Base-by-base conservation (phyloP, 2,113 vertebrate species). In the Hydrochoerus hydrochaeris region DNA sequence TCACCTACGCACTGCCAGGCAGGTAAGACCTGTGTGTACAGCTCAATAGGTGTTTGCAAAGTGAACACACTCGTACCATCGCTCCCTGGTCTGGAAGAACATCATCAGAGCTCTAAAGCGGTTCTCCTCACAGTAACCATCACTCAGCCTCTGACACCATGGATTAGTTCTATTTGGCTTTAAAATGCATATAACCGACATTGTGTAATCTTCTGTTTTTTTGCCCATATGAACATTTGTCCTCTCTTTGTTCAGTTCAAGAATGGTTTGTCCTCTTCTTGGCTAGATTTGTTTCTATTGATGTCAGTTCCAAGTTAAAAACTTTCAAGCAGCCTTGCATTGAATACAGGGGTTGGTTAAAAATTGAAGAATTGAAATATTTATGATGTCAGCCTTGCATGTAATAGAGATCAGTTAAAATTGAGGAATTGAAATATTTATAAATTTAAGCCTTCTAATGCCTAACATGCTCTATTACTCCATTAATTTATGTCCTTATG, bases 341-440 rank as follows among this genome's bases (percentile, higher is more conserved):
- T 83, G 32, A 83, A 28, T 78, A 69, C 7, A 92, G 75, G 69
- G 16, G 57, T 84, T 13, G 28, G 57, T 81, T 88, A 62, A 91
- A 91, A 88, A 88, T 58, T 54, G 17, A 82, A 3, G 46, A 84
- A 84, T 22, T 92, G 28, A 88, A 69, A 63, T 71, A 3, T 82
- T 69, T 77, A 12, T 44, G 16, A 71, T n/a, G 65, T 67, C 11
- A 90, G 41, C 8, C 44, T 92, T 73, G 26, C 7, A 52, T 52
- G 77, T 38, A 90, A 28, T 78, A 92, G 75, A 82, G 26, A 57
- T 84, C 9, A 28, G 46, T 85, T 88, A 63, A 91, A 88, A 88
- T 49, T 57, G 28, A 77, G 41, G 26, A 75, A 85, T 16, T 90
- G n/a, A 89, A 73, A 75, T 60, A 3, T 84, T 73, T 71, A 54